These are phyloP conservation scores for Notospermus geniculatus DNA, from an alignment of 1,140 invertebrate genomes.

Conservation along the genomic window DNA sequence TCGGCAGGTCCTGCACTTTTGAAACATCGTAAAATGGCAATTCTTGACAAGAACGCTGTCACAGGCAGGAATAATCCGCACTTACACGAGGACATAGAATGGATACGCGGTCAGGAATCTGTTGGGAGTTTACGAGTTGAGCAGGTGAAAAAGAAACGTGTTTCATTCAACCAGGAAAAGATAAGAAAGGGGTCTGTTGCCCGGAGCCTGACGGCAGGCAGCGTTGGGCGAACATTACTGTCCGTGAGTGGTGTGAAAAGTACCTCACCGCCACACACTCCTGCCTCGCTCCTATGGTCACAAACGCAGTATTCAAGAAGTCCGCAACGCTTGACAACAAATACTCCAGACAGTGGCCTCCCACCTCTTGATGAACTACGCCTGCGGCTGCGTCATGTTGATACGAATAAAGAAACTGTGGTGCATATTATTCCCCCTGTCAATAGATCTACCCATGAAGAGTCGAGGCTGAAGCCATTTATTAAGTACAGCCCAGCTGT, in stretches of 20 bases:
- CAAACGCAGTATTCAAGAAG: conserved; percentile 47
- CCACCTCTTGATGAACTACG: conserved; percentile 38
- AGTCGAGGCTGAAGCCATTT: conserved; percentile 35
- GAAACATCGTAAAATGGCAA: conserved; percentile 26
- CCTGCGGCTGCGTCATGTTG: conserved; percentile 35
- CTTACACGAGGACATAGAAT: conserved; percentile 34
- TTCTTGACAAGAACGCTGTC: conserved; percentile 40
- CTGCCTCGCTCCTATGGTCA: conserved; percentile 38
- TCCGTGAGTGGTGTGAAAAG: conserved; percentile 41
- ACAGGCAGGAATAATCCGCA: conserved; percentile 29
- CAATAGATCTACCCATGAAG: conserved; percentile 12
- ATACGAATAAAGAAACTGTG: conserved; percentile 20
- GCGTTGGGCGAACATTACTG: conserved; percentile 23
- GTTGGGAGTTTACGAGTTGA: conserved; percentile 39
- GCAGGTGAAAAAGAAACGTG: conserved; percentile 25
- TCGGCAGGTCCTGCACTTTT: background rate
- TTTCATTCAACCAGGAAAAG: conserved; percentile 31
- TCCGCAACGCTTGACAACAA: conserved; percentile 31
- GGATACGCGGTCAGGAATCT: conserved; percentile 33
- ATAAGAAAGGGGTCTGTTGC: conserved; percentile 45
- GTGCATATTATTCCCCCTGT: conserved; percentile 8
- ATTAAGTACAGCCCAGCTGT: conserved; percentile 46
- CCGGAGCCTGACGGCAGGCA: conserved; percentile 20
- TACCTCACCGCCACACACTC: conserved; percentile 23
- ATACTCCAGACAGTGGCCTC: conserved; percentile 38